Evolutionary conservation across 2,797 vertebrate species (phyloP).

Genomic region (Sylvilagus floridanus): DNA sequence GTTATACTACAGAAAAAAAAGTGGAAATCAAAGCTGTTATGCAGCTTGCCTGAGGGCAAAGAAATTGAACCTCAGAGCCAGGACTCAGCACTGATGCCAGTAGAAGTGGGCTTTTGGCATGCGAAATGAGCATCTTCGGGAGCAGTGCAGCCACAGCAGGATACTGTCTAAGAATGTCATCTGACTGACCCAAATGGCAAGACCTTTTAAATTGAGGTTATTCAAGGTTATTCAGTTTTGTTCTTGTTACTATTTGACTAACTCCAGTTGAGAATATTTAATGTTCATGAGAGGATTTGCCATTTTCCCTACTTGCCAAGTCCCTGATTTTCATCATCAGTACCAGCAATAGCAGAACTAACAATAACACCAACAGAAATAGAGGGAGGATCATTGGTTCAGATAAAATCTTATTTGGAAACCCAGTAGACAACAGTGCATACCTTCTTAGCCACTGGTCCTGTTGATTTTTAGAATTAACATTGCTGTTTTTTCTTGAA

Average conservation of each 20-base stretch:
- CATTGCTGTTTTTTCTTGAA: neutral
- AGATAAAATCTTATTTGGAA: neutral
- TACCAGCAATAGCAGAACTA: neutral
- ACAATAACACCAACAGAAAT: neutral
- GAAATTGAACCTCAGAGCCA: neutral
- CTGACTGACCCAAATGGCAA: neutral
- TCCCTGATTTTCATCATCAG: neutral
- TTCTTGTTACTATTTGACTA: neutral
- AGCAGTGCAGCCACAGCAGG: neutral
- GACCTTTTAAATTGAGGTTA: neutral
- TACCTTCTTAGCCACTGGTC: neutral
- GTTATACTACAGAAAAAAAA: neutral
- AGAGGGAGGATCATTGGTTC: neutral
- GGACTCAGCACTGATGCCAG: neutral
- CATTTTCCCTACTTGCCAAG: neutral
- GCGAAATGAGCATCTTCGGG: neutral
- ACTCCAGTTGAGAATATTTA: neutral
- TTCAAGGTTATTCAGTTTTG: neutral
- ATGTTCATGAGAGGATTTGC: neutral
- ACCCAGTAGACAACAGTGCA: neutral
- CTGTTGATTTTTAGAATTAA: slow-evolving; percentile 16
- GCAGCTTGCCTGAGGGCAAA: neutral
- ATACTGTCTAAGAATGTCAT: neutral
- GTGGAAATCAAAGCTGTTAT: neutral
- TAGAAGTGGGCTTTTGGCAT: neutral